A percentile compares a stretch with the other conserved stretches of the same genome.
These are phyloP conservation scores for Callimorpha dominula DNA, from an alignment of 2,888 invertebrate genomes.

Conservation along the genomic window DNA sequence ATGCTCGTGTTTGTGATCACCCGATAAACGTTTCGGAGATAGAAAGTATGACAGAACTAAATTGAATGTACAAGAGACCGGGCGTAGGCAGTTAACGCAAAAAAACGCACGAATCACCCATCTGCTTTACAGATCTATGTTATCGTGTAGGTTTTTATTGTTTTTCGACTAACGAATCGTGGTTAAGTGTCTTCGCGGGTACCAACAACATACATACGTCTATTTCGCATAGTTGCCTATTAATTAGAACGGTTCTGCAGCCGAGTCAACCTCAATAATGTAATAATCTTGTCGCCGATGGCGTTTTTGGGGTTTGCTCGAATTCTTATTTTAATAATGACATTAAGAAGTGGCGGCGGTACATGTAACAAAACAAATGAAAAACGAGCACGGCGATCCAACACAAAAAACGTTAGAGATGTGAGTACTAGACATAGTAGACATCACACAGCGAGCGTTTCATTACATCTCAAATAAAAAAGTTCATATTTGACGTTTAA, in stretches of 20 bases:
- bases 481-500: constrained; percentile 87
- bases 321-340: constrained; percentile 79
- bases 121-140: constrained; percentile 64
- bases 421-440: constrained; percentile 81
- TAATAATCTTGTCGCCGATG: constrained; percentile 79
- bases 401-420: constrained; percentile 79
- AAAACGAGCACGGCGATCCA: constrained; percentile 75
- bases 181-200: constrained; percentile 30
- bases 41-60: constrained; percentile 81
- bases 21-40: constrained; percentile 80
- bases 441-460: constrained; percentile 80
- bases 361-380: constrained; percentile 79
- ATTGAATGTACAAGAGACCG: constrained; percentile 73
- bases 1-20: constrained; percentile 82
- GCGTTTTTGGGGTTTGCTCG: constrained; percentile 70
- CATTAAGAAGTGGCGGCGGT: constrained; percentile 75
- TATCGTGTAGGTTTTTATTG: constrained; percentile 47
- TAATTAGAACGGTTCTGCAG: constrained; percentile 71
- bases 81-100: constrained; percentile 73
- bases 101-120: constrained; percentile 59
- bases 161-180: constrained; percentile 39
- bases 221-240: constrained; percentile 66
- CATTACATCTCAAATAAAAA: constrained; percentile 84
- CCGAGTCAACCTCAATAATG: constrained; percentile 69
- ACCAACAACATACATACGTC: constrained; percentile 46